Conservation (phyloP, 2,113 vertebrate species). For the Hucho hucho region DNA sequence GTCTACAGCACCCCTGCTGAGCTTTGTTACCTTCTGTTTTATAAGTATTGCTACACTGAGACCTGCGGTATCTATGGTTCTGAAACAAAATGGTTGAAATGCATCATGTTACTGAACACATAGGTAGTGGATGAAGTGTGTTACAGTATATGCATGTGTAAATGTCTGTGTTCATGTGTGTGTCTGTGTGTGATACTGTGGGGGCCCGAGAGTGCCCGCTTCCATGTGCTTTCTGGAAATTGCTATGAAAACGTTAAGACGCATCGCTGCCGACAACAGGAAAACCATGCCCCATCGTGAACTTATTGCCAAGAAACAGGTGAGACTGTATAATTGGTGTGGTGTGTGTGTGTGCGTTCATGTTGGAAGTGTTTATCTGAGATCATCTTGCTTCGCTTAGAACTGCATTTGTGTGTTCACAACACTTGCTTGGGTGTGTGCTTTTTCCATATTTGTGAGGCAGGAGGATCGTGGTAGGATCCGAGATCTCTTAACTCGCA, state of each 20-base stretch:
- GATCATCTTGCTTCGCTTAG: not conserved
- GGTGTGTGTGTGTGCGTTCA: not conserved
- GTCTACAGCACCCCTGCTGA: slow-evolving; percentile 78
- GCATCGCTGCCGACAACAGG: slow-evolving; percentile 85
- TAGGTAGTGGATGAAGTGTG: not conserved
- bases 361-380: not conserved
- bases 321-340: slow-evolving; percentile 34
- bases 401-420: not conserved
- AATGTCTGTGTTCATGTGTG: too few species aligned
- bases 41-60: slow-evolving; percentile 70
- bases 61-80: not conserved
- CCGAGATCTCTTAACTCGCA: slow-evolving; percentile 81
- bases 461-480: slow-evolving; percentile 83
- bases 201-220: slow-evolving; percentile 91
- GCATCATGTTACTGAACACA: not conserved
- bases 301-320: slow-evolving; percentile 78
- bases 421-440: not conserved
- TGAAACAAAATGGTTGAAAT: not conserved
- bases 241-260: slow-evolving; percentile 80
- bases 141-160: not conserved
- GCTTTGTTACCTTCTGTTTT: slow-evolving; percentile 81
- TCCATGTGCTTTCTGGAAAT: slow-evolving; percentile 83
- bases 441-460: slow-evolving; percentile 6
- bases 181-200: slow-evolving; percentile 68
- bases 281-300: slow-evolving; percentile 82